Conservation (phyloP, 2,888 invertebrate species). For the Sminthurides aquaticus region DNA sequence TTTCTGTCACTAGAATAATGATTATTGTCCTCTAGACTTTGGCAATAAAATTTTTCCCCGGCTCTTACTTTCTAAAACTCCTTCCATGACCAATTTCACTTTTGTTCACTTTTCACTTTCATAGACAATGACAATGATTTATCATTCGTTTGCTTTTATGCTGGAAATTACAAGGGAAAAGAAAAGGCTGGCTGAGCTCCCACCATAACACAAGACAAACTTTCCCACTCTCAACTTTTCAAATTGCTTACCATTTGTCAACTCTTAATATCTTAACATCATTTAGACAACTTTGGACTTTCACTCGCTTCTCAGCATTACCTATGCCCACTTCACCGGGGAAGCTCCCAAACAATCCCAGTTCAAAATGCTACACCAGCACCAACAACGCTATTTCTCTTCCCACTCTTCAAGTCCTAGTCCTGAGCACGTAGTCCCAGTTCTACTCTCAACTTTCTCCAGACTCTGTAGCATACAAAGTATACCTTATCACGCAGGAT, state of each 20-base stretch:
- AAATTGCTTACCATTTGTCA: constrained; percentile 23
- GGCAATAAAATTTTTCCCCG: constrained; percentile 4
- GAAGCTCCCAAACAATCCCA: too few species aligned
- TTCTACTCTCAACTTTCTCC: too few species aligned
- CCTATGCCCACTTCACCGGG: too few species aligned
- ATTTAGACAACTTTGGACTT: neutral
- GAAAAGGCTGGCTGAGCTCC: neutral
- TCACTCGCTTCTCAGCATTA: neutral
- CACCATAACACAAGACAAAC: neutral
- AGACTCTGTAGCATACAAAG: neutral
- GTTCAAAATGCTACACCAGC: too few species aligned
- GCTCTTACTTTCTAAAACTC: constrained; percentile 18
- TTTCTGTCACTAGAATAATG: neutral
- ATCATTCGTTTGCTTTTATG: constrained; percentile 2
- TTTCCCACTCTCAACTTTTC: neutral
- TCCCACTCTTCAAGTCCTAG: too few species aligned
- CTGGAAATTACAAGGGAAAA: neutral
- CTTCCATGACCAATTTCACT: constrained; percentile 23
- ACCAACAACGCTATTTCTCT: too few species aligned
- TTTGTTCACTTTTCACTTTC: constrained; percentile 25
- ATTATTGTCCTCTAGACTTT: neutral
- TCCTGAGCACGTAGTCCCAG: too few species aligned
- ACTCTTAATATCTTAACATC: neutral
- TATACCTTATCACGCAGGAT: neutral
- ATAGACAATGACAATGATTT: constrained; percentile 24